These are phyloP conservation scores for Philaethria dido DNA, from an alignment of 2,888 invertebrate species.

Conservation along the genomic window DNA sequence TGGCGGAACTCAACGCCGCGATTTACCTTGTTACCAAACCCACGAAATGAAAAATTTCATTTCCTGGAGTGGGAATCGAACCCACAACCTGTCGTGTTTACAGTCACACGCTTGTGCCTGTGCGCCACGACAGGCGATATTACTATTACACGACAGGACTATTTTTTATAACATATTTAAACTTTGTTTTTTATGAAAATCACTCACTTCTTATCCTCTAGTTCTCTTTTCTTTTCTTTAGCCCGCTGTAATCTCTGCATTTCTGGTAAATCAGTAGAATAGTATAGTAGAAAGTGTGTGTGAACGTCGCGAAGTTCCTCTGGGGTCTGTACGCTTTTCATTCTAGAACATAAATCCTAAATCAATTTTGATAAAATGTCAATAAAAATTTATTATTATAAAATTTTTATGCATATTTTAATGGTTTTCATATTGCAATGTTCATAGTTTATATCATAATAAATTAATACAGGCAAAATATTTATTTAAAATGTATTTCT, in stretches of 20 bases:
- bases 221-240: constrained; percentile 86
- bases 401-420: not conserved
- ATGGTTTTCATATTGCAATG: not conserved
- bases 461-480: too few species aligned
- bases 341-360: constrained; percentile 56
- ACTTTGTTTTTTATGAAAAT: not conserved
- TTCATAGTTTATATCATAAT: too few species aligned
- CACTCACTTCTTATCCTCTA: constrained; percentile 80
- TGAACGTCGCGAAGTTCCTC: constrained; percentile 97
- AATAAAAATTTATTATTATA: not conserved
- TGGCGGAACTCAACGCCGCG: too few species aligned
- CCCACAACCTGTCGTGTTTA: too few species aligned
- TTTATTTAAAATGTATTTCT: too few species aligned
- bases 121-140: too few species aligned
- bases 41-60: too few species aligned
- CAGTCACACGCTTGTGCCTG: too few species aligned
- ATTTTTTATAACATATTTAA: too few species aligned
- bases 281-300: constrained; percentile 96
- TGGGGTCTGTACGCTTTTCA: constrained; percentile 90
- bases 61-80: too few species aligned
- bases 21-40: too few species aligned
- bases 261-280: constrained; percentile 91
- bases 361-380: constrained; percentile 6
- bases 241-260: constrained; percentile 90
- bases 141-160: too few species aligned